Conservation (phyloP, 2,888 invertebrate genomes). For the Stenolophus ochropezus region DNA sequence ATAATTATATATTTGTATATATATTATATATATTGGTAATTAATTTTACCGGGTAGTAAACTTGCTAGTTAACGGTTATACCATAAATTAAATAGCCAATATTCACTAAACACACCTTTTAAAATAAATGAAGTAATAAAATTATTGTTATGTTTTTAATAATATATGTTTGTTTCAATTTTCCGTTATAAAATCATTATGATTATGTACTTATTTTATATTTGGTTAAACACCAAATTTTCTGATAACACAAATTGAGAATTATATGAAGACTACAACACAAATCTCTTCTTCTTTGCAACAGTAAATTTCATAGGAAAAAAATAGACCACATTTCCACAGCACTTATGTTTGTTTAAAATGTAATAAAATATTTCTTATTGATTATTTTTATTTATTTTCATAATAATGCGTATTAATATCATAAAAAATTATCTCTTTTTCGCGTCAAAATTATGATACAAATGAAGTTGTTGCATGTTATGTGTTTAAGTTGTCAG, state of each 20-base stretch:
- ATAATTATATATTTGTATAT: background rate
- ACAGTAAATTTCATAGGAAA: background rate
- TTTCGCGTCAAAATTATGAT: no score
- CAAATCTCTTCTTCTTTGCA: background rate
- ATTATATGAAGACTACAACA: background rate
- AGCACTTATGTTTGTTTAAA: no score
- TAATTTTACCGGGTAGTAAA: conserved; percentile 26
- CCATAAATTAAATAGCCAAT: background rate
- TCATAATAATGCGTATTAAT: no score
- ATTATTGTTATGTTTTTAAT: background rate
- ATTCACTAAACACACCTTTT: background rate
- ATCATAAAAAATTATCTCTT: no score
- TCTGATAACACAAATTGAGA: background rate
- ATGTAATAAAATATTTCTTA: no score
- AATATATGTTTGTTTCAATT: background rate
- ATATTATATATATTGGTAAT: background rate
- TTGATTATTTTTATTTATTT: no score
- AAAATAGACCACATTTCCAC: no score
- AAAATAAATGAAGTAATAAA: background rate
- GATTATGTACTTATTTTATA: background rate
- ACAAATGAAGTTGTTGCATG: no score
- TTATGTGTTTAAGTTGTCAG: no score
- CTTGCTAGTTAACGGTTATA: conserved; percentile 19
- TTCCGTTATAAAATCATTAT: background rate
- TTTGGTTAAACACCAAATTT: background rate